Evolutionary conservation across 2,797 vertebrate species (phyloP), one percentile per base, ranked within the genome.

Genomic region (Spinibarbus caldwelli): DNA sequence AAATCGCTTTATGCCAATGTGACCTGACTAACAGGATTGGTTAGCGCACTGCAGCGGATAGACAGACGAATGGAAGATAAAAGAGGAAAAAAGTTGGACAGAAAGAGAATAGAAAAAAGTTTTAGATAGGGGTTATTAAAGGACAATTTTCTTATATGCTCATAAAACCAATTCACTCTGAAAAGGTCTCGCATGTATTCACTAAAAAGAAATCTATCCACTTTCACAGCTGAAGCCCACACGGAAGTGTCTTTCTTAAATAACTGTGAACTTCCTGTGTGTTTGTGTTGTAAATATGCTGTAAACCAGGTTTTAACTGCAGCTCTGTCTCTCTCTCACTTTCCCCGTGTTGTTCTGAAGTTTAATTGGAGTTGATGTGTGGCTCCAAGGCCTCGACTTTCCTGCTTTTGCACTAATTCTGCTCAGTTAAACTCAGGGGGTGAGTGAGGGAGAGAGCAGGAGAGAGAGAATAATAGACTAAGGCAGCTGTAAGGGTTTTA

Each of bases 401-500:
- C 72, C 82, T 67, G 47, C 62, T 68, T 84, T 84, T 84, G 75
- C 75, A 78, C 75, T 70, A 84, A 84, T 84, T 84, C 38, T 85
- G 14, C 34, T 52, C 52, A 73, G 67, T 66, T 73, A 72, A 64
- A 62, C 54, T 72, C 57, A 49, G 52, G 3, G 43, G 57, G n/a
- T n/a, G 31, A 45, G 66, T 47, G 68, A 6, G 17, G 41, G 62
- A 52, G 29, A 49, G 21, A 36, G 34, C 47, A 54, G 54, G n/a
- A 12, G 45, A 78, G 73, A 83, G 47, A 81, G 41, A 11, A 29
- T 85, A 89, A 90, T 90, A 79, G 84, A 89, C 80, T 78, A 43
- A 83, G 88, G 89, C 84, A 88, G 90, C 83, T 83, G 82, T 80
- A 80, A 80, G 78, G 71, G 83, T 84, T 79, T 85, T 77, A 84